These are phyloP conservation scores for Lypha dubia DNA, from an alignment of 2,888 invertebrate genomes.

Conservation along the genomic window DNA sequence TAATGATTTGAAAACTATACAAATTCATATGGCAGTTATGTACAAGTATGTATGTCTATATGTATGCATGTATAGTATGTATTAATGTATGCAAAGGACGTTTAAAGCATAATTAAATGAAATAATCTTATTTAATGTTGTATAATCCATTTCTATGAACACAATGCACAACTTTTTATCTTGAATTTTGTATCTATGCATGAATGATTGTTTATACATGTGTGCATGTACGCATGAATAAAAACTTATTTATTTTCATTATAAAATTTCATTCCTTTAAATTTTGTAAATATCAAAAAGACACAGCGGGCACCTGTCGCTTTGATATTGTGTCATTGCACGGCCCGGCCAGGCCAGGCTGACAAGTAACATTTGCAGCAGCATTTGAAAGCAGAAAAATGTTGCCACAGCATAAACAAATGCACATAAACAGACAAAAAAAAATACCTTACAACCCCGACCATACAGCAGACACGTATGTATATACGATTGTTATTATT, in stretches of 20 bases:
- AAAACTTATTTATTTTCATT: conserved; percentile 29
- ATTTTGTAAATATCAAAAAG: conserved; percentile 54
- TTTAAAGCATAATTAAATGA: conserved; percentile 20
- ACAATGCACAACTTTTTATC: conserved; percentile 2
- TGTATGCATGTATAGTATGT: too few relatives aligned
- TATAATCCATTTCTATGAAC: conserved; percentile 5
- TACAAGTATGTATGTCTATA: too few relatives aligned
- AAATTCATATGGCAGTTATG: not conserved
- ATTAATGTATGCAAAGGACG: too few relatives aligned
- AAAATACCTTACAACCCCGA: conserved; percentile 70
- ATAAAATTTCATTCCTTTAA: conserved; percentile 41
- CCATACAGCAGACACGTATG: conserved; percentile 28
- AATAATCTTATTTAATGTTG: conserved; percentile 41
- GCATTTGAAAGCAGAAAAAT: conserved; percentile 25
- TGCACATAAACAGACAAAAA: conserved; percentile 5
- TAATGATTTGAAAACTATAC: not conserved
- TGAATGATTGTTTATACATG: too few relatives aligned
- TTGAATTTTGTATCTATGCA: not conserved
- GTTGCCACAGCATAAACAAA: conserved; percentile 10
- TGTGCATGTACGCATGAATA: not conserved
- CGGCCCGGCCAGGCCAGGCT: conserved; percentile 1
- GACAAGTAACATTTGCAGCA: conserved; percentile 2
- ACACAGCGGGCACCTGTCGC: conserved; percentile 71
- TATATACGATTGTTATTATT: too few relatives aligned
- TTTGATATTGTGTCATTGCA: conserved; percentile 67